Conservation (phyloP, 2,797 vertebrate species). For the Tragelaphus eurycerus region DNA sequence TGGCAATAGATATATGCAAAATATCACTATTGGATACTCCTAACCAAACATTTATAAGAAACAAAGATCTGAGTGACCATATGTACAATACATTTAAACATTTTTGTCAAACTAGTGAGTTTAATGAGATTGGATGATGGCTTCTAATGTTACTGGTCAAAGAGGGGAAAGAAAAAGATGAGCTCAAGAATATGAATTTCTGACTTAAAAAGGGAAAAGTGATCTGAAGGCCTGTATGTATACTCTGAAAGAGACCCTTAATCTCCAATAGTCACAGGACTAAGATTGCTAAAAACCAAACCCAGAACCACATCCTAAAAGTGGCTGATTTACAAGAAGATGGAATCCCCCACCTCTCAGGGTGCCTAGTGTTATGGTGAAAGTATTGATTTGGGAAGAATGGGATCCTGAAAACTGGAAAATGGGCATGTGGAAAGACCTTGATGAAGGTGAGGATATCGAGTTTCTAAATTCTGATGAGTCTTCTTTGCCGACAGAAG, state of each 20-base stretch:
- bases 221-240: neutral
- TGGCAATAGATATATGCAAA: neutral
- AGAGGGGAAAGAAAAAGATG: neutral
- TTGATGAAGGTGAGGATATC: neutral
- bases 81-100: neutral
- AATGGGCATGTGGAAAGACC: neutral
- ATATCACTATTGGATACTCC: neutral
- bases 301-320: neutral
- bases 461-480: neutral
- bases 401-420: neutral
- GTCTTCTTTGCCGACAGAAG: neutral
- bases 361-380: neutral
- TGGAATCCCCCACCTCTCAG: neutral
- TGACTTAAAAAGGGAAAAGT: neutral
- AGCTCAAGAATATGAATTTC: neutral
- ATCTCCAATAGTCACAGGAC: neutral
- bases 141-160: neutral
- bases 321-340: neutral
- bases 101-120: neutral
- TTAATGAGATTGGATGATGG: neutral
- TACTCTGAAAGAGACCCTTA: neutral
- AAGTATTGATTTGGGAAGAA: neutral
- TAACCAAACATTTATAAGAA: neutral
- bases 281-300: neutral
- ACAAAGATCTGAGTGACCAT: neutral